These are phyloP conservation scores for Platysternon megacephalum DNA, from an alignment of 2,113 vertebrate genomes.

Conservation along the genomic window DNA sequence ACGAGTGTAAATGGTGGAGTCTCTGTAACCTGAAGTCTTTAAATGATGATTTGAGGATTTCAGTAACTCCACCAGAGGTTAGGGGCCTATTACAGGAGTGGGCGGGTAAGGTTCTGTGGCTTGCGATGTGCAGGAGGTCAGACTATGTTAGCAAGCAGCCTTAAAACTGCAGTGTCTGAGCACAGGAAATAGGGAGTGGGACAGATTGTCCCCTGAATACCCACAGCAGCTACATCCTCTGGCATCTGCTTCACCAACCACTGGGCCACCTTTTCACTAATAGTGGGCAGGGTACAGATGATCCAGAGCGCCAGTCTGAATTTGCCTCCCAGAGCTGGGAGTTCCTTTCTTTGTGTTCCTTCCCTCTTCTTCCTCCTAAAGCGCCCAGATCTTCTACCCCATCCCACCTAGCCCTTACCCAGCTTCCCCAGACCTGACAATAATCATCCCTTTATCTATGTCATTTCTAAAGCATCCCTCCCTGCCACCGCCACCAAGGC, in stretches of 20 bases:
- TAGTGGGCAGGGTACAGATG: no score
- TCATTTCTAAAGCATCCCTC: background rate
- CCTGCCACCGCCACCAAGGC: background rate
- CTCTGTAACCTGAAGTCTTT: no score
- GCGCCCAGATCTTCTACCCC: background rate
- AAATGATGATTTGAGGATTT: no score
- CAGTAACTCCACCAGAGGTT: no score
- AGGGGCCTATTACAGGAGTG: no score
- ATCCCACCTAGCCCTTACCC: background rate
- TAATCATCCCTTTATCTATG: background rate
- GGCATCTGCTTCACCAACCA: background rate
- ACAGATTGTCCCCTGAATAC: background rate
- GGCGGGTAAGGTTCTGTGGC: no score
- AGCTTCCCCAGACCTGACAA: background rate
- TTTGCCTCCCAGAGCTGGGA: background rate
- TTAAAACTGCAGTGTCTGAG: background rate
- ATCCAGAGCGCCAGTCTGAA: background rate
- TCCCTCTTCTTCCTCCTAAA: background rate
- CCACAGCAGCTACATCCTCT: background rate
- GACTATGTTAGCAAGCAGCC: background rate
- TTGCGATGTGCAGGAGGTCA: no score
- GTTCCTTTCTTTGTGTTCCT: background rate
- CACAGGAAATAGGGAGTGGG: background rate
- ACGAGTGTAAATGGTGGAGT: no score
- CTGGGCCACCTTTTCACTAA: background rate